Base-by-base conservation (phyloP, 2,888 invertebrate genomes). In the Tuberolachnus salignus region DNA sequence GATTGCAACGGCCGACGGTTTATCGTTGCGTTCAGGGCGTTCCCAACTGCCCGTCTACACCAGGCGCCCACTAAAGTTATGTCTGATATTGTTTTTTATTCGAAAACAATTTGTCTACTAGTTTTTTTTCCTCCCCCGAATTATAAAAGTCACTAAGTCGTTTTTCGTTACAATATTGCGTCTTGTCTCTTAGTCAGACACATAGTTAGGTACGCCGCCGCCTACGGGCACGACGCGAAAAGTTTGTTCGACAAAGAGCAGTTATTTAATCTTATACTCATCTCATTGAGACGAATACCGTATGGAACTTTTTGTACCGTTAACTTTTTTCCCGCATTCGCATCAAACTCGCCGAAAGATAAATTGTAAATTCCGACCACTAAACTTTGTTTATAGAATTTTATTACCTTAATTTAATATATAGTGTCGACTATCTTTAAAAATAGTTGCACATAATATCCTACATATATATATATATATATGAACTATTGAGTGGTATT, bases 271-370 rank as follows among this genome's bases (percentile, higher is more conserved):
- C 34, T 34, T 16, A 21, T 63, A 34, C 49, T 61, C 34, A 14
- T 61, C 23, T 61, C 23, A 21, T 51, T 21, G 51, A 34, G 2
- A 51, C 42, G 34, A 73, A 73, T 61, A 61, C 61, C 61, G 19
- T 19, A 21, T 73, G 21, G 61, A 73, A 73, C 72, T 61, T 73
- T 51, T 61, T 63, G 61, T 51, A 21, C 49, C 34, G 16, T 73
- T 63, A 49, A 51, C 19, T 61, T 73, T 73, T 26, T 59, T 61
- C 19, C 51, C 51, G 3, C 61, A 42, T 72, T 49, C 49, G 26
- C 3, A n/a, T 49, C 59, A 19, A 49, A 61, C 34, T 72, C 49
- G 61, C 61, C 13, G 49, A 4, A 72, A 34, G 61, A 34, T 34
- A 61, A 34, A 61, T 34, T 14, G 49, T 21, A 16, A 26, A 61